phyloP scores from a whole-genome alignment of 2,888 invertebrate species.

The Drosophila neoperkinsi region DNA sequence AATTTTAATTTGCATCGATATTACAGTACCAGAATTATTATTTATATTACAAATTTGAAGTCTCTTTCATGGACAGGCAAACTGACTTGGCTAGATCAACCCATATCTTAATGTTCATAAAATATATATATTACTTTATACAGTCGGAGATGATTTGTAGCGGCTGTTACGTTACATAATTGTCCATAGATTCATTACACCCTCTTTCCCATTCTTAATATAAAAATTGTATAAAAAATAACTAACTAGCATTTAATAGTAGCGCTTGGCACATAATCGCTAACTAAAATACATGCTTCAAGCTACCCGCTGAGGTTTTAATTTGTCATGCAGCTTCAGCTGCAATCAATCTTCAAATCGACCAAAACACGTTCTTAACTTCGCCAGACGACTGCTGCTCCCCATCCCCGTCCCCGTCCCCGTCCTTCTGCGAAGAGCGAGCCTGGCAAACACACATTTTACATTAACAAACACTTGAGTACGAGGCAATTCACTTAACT shows the following conservation, averaged over 20 bases:
- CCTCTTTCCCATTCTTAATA: neutral
- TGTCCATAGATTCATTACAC: neutral
- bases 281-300: neutral
- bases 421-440: neutral
- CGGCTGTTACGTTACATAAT: no score
- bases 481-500: slow-evolving; percentile 67
- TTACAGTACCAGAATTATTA: neutral
- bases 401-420: neutral
- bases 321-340: slow-evolving; percentile 26
- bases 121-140: neutral
- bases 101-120: neutral
- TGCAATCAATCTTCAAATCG: slow-evolving; percentile 53
- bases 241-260: neutral
- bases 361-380: slow-evolving; percentile 25
- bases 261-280: neutral
- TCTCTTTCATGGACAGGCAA: rapidly evolving
- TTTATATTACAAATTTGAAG: neutral
- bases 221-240: neutral
- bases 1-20: neutral
- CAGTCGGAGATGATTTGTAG: neutral
- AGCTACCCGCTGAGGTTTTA: neutral
- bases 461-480: slow-evolving; percentile 62
- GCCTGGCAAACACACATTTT: slow-evolving; percentile 46
- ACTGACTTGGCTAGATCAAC: neutral
- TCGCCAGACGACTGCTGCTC: neutral